These are phyloP conservation scores for Ptychadena robeensis DNA, from an alignment of 2,797 vertebrate genomes.

Conservation along the genomic window DNA sequence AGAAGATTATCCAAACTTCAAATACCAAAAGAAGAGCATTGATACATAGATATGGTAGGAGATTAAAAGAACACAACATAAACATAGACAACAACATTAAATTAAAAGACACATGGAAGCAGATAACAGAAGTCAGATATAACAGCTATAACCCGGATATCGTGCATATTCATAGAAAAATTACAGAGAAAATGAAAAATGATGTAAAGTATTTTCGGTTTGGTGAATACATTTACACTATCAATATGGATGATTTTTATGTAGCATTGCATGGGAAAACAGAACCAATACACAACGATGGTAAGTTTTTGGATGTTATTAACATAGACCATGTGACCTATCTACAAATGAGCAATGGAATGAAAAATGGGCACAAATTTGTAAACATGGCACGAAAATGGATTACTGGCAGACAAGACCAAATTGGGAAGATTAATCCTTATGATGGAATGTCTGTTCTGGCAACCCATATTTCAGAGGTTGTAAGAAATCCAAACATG, in stretches of 20 bases:
- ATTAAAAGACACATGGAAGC: neutral
- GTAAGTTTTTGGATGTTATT: neutral
- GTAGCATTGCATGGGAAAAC: neutral
- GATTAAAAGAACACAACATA: no score
- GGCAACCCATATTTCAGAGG: constrained; percentile 17
- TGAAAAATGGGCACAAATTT: neutral
- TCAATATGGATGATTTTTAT: constrained; percentile 18
- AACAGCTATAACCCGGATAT: fast-evolving
- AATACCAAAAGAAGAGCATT: neutral
- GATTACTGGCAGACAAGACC: neutral
- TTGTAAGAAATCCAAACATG: constrained; percentile 1
- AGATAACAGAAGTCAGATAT: no score
- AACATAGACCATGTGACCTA: neutral
- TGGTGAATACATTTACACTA: constrained; percentile 3
- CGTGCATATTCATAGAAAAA: neutral
- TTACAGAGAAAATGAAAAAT: neutral
- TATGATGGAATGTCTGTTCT: constrained; percentile 13
- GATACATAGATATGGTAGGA: no score
- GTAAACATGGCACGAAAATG: neutral
- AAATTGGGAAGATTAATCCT: neutral
- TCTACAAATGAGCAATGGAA: neutral
- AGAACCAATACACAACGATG: neutral
- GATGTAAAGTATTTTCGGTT: neutral
- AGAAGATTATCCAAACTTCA: constrained; percentile 17
- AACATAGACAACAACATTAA: neutral